These are phyloP conservation scores for Acropternis orthonyx DNA, from an alignment of 2,797 vertebrate species.

Conservation along the genomic window DNA sequence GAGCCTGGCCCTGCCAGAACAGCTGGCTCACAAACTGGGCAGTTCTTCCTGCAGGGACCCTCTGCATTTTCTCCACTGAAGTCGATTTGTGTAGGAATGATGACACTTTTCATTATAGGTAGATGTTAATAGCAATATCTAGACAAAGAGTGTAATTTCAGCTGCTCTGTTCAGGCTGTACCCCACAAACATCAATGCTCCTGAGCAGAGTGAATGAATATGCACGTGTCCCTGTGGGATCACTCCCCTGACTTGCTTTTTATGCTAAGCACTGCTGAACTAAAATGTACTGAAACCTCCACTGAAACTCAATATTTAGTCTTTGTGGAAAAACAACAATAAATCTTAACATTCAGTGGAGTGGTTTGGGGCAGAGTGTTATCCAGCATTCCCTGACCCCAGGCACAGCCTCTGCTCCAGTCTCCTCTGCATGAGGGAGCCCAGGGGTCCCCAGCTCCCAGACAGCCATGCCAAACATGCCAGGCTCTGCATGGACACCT, in stretches of 20 bases:
- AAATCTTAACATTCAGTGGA: background rate
- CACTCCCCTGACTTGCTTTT: background rate
- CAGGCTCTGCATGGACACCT: fast-evolving
- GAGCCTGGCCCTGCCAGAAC: background rate
- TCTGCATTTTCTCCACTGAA: background rate
- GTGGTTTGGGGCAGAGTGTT: background rate
- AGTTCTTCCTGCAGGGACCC: background rate
- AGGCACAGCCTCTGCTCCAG: background rate
- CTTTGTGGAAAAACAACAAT: background rate
- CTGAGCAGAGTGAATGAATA: background rate
- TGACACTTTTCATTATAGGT: background rate
- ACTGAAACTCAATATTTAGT: background rate
- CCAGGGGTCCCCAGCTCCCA: background rate
- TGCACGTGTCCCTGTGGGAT: background rate
- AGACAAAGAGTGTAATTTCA: background rate
- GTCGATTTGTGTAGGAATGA: background rate
- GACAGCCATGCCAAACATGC: background rate
- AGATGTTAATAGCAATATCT: background rate
- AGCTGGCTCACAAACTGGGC: background rate
- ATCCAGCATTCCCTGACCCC: background rate
- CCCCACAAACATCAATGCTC: background rate
- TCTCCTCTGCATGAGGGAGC: background rate
- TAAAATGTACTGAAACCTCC: background rate
- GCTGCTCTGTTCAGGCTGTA: background rate
- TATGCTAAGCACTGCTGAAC: background rate